phyloP scores from a whole-genome alignment of 2,113 vertebrate genomes.

The Anoura caudifer region DNA sequence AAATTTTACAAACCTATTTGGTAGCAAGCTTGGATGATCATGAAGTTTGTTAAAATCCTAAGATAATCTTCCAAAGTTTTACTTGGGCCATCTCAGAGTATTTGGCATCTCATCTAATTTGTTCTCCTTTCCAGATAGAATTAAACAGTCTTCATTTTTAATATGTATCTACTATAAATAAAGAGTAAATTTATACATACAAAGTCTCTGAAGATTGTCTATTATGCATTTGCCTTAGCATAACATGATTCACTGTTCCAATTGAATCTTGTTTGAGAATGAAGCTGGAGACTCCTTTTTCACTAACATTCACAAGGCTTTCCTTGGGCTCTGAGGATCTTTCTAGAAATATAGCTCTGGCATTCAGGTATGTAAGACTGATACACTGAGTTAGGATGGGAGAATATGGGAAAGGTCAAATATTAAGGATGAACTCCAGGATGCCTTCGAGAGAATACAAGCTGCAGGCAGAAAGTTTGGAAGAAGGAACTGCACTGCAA shows the following conservation, averaged over 20 bases:
- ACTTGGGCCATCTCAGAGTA: not conserved
- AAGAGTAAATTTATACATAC: not conserved
- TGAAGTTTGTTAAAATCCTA: not conserved
- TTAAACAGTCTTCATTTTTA: not conserved
- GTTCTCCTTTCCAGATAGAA: not conserved
- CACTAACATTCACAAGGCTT: not conserved
- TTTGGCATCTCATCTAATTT: conserved; percentile 10
- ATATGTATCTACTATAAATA: not conserved
- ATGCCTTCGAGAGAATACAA: not conserved
- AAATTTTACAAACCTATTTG: not conserved
- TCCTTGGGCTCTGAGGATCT: not conserved
- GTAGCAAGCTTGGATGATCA: not conserved
- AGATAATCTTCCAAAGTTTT: not conserved
- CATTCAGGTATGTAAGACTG: not conserved
- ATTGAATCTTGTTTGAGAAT: not conserved
- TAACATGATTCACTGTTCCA: not conserved
- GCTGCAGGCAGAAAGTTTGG: not conserved
- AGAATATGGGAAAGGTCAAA: not conserved
- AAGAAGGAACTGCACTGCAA: not conserved
- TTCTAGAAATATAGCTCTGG: not conserved
- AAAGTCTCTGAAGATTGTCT: not conserved
- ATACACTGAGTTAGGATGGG: not conserved
- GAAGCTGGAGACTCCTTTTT: not conserved
- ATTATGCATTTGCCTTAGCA: not conserved
- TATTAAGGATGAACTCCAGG: not conserved